A percentile compares a stretch with the other conserved stretches of the same genome.
phyloP scores from a whole-genome alignment of 2,113 vertebrate genomes.

The Psophia crepitans region DNA sequence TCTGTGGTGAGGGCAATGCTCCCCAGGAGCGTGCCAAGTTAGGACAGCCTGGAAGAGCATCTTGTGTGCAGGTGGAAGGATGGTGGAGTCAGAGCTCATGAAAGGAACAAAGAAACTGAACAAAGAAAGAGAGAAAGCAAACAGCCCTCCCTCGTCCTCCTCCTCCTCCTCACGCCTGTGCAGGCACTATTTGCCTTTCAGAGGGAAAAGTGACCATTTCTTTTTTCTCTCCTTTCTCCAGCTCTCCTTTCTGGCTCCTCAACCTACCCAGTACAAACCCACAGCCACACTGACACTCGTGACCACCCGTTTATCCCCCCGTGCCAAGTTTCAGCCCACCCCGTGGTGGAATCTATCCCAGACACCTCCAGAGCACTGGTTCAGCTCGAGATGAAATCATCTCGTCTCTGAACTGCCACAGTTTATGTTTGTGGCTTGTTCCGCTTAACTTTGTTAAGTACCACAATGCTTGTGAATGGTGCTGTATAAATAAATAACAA shows the following conservation, averaged over 20 bases:
- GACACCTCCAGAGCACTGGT: not conserved
- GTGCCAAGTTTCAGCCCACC: fast-evolving
- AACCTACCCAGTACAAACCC: not conserved
- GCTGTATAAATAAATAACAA: not conserved
- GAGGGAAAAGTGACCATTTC: not conserved
- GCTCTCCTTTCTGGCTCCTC: not conserved
- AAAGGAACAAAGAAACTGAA: no score
- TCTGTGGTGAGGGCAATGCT: not conserved
- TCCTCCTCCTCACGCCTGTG: not conserved
- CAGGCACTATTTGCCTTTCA: not conserved
- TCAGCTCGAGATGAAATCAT: not conserved
- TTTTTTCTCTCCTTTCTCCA: not conserved
- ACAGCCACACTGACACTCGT: fast-evolving
- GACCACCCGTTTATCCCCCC: not conserved
- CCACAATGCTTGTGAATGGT: not conserved
- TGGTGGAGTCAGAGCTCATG: not conserved
- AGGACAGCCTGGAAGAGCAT: not conserved
- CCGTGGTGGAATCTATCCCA: not conserved
- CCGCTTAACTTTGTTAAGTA: not conserved
- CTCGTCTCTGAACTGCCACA: not conserved
- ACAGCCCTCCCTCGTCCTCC: not conserved
- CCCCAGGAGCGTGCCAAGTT: no score
- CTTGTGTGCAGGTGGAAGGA: not conserved
- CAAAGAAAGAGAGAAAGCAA: not conserved
- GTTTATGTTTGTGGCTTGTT: not conserved